Base-by-base conservation (phyloP, 1,140 invertebrate species). In the Diorhabda elongata region DNA sequence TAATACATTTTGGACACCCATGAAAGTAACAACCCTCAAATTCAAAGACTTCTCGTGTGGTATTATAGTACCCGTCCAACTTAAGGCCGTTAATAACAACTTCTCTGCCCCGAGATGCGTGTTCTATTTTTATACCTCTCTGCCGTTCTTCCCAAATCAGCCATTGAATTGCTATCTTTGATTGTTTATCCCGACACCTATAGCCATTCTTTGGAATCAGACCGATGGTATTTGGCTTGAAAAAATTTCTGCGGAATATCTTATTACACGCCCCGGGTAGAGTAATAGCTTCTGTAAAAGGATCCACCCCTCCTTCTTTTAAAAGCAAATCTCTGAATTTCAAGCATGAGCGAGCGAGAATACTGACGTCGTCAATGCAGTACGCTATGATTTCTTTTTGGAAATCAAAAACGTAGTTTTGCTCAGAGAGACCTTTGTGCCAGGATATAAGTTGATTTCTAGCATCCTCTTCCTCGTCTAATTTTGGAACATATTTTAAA, bases 231-330 rank as follows among this genome's bases (percentile, higher is more conserved):
- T 63, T 42, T 7, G 60, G 45, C 45, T 69, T 57, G 2, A 71
- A 45, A 26, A 71, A 73, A 59, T 73, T 73, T 3, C 67, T 56
- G 8, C 72, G 26, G 44, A 71, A 73, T 9, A 73, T 65, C 58
- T 67, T 58, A 57, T 70, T 72, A 42, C 68, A 70, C 9, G 64
- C 64, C 3, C 58, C 67, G 2, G 70, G 45, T 47, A 47, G 45
- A 47, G 45, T 47, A 5, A 8, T 8, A 5, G 45, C 45, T 47
- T 47, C 45, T 5, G 45, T 5, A 47, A 47, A 47, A 47, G 45
- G 45, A 47, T 8, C 5, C 5, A 47, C 45, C 5, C 8, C 8
- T 5, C 45, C 45, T 47, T 47, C 45, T 5, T 5, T 47, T 47
- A 47, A 8, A 5, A 47, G 5, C 45, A 47, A 8, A 47, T 47